phyloP scores from a whole-genome alignment of 1,140 invertebrate genomes.

The Calosoma granatense region DNA sequence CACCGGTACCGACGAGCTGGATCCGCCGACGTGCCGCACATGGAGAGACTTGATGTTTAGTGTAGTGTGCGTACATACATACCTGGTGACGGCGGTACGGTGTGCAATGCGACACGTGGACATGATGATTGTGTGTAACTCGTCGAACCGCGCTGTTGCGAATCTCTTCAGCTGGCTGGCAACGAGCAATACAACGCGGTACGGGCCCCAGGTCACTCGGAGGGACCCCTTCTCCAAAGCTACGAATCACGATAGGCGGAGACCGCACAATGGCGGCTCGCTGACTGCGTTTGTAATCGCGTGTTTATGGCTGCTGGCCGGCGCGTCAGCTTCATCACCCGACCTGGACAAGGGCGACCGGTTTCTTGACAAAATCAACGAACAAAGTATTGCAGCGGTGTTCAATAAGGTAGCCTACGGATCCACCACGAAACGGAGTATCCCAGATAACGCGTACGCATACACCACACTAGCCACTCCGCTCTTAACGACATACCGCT shows the following conservation, averaged over 20 bases:
- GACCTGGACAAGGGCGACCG: constrained; percentile 30
- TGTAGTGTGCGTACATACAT: too few species aligned
- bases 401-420: constrained; percentile 58
- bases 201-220: too few species aligned
- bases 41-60: too few species aligned
- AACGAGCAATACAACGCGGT: too few species aligned
- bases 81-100: too few species aligned
- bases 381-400: constrained; percentile 52
- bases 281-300: not conserved
- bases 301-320: not conserved
- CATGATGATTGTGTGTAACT: constrained; percentile 15
- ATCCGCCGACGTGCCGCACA: too few species aligned
- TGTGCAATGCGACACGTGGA: constrained; percentile 20
- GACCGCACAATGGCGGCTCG: not conserved
- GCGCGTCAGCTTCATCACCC: constrained; percentile 20
- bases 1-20: constrained; percentile 10
- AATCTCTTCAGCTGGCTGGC: too few species aligned
- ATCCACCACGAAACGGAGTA: constrained; percentile 53
- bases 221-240: too few species aligned
- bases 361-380: constrained; percentile 35
- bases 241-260: not conserved
- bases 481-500: constrained; percentile 42
- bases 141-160: too few species aligned
- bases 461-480: constrained; percentile 51
- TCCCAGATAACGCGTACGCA: constrained; percentile 50